Evolutionary conservation across 2,888 invertebrate genomes (phyloP).

Genomic region (Calameuta pallipes): DNA sequence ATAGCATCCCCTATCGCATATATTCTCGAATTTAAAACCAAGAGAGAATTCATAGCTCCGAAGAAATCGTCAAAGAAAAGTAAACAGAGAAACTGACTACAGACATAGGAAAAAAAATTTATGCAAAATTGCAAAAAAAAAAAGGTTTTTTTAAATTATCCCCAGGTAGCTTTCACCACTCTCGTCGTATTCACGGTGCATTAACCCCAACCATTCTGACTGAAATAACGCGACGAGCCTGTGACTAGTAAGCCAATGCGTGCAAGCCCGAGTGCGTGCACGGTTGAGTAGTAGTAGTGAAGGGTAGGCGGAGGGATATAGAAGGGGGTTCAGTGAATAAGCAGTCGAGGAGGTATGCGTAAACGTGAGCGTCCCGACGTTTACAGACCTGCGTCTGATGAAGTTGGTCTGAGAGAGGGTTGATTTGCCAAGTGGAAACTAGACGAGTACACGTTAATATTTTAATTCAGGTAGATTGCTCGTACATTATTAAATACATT

Average conservation of each 20-base stretch:
- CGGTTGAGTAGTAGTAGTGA: conserved; percentile 3
- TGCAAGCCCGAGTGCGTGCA: conserved; percentile 1
- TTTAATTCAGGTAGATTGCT: background rate
- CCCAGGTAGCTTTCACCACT: background rate
- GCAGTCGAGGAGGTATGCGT: background rate
- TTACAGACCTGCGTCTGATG: background rate
- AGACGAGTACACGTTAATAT: background rate
- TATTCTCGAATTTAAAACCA: background rate
- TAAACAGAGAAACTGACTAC: background rate
- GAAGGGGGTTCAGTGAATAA: background rate
- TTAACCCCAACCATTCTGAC: background rate
- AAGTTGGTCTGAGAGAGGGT: background rate
- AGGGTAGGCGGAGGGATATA: background rate
- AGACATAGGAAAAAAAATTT: background rate
- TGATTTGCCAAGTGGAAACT: background rate
- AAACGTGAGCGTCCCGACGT: background rate
- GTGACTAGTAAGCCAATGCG: background rate
- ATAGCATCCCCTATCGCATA: background rate
- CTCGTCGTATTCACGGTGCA: background rate
- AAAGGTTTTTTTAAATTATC: background rate
- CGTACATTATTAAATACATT: background rate
- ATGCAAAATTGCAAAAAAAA: background rate
- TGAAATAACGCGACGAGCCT: background rate
- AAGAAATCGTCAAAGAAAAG: background rate
- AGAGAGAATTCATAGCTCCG: background rate